Evolutionary conservation across 2,113 vertebrate species (phyloP).

Genomic region (Strix aluco): DNA sequence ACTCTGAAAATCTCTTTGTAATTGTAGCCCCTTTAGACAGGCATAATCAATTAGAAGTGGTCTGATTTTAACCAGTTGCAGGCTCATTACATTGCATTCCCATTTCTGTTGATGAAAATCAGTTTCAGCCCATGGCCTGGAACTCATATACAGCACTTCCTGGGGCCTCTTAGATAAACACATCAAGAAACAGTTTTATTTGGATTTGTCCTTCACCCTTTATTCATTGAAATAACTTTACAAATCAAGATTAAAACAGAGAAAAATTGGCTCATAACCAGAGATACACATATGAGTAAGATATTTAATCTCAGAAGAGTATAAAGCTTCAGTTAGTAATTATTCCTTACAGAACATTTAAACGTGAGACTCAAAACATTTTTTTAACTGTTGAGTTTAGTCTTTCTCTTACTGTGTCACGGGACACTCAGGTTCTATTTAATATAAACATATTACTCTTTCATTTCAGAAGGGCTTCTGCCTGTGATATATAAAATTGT

Average conservation of each 20-base stretch:
- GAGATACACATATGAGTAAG: slow-evolving; percentile 2
- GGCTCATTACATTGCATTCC: slow-evolving; percentile 72
- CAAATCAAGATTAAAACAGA: slow-evolving; percentile 59
- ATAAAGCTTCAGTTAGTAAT: background rate
- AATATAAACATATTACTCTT: slow-evolving; percentile 1
- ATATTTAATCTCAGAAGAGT: background rate
- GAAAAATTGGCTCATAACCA: slow-evolving; percentile 34
- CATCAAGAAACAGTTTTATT: slow-evolving; percentile 71
- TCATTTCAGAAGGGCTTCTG: slow-evolving; percentile 1
- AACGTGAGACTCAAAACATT: background rate
- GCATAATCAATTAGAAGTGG: slow-evolving; percentile 74
- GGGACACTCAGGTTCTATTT: slow-evolving; percentile 10
- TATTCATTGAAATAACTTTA: slow-evolving; percentile 64
- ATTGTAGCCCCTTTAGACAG: slow-evolving; percentile 66
- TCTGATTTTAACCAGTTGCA: slow-evolving; percentile 78
- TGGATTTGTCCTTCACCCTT: slow-evolving; percentile 63
- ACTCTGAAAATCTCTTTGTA: slow-evolving; percentile 69
- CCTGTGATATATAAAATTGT: background rate
- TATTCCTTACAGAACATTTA: background rate
- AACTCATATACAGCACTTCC: slow-evolving; percentile 74
- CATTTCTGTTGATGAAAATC: slow-evolving; percentile 75
- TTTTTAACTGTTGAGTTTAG: background rate
- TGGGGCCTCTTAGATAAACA: slow-evolving; percentile 73
- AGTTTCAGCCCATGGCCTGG: slow-evolving; percentile 73
- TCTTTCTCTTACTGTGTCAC: background rate